Evolutionary conservation across 92 coral and sea anemone genomes (phyloP), one percentile per base, ranked within the genome.

Genomic region (Zoanthus gigantus): DNA sequence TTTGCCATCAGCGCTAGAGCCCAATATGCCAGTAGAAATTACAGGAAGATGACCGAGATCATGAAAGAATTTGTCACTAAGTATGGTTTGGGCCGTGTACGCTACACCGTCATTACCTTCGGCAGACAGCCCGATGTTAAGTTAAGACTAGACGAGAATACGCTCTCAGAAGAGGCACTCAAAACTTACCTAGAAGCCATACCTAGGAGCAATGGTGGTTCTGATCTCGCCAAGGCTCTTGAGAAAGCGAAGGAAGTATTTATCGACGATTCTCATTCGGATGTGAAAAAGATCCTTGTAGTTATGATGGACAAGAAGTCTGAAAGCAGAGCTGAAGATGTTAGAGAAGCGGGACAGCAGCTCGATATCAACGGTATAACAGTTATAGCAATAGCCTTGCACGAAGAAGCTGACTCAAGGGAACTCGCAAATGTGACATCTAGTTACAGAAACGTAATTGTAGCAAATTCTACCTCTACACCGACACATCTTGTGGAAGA

Each of bases 331-430:
- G 56, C 72, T 52, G 61, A 67, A 10, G 76, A 81, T 46, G 86
- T 92, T 47, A 73, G 78, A 78, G 79, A 89, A 15, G 98, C 96
- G 16, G 89, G 94, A 15, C 89, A 69, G 73, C 92, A 93, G 18
- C 87, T 96, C 23, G 92, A 89, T 78, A 91, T 89, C n/a, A 83
- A 90, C 61, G 95, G 91, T 29, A 91, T 96, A 78, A 65, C 91
- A 28, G 94, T 96, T 52, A 95, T 95, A 32, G 95, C 94, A 61
- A 96, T 96, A 34, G 95, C 95, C 15, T 87, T 96, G 18, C 96
- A 95, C 74, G 86, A 80, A 69, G 90, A 90, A 71, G 95, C 95
- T 72, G 97, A 96, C 81, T 80, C 89, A 10, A 77, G 12, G 58
- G 91, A 94, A 83, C 94, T 95, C 32, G 89, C 86, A 73, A 89